Evolutionary conservation across 2,113 vertebrate genomes (phyloP).

Genomic region (Rhegmatorhina hoffmannsi): DNA sequence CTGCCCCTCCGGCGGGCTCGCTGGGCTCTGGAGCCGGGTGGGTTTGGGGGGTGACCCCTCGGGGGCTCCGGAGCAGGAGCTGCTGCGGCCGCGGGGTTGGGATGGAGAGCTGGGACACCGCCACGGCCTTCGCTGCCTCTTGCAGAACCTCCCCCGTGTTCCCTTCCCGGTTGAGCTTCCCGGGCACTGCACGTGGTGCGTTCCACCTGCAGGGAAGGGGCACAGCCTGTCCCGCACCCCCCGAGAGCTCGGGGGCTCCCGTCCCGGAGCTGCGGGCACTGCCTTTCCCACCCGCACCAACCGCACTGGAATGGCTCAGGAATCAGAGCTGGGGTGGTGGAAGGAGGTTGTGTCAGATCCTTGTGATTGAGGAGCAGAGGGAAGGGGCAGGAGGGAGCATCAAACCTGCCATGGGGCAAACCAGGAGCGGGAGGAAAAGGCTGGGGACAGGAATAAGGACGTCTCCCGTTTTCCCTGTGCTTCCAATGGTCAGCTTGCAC

Average conservation of each 20-base stretch:
- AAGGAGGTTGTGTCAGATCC: neutral
- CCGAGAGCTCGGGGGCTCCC: no score
- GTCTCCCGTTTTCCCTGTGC: neutral
- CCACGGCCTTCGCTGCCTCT: neutral
- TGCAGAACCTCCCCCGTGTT: neutral
- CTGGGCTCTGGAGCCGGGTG: neutral
- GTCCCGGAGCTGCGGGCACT: no score
- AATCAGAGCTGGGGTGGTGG: neutral
- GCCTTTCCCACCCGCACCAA: neutral
- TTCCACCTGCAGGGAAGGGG: accelerated
- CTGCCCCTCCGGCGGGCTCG: neutral
- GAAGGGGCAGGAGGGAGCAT: neutral
- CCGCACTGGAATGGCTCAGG: accelerated
- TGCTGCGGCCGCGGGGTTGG: no score
- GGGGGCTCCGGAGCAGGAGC: no score
- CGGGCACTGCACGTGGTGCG: neutral
- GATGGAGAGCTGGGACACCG: no score
- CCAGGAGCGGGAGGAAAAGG: accelerated
- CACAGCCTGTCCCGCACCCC: neutral
- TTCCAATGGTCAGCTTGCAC: neutral
- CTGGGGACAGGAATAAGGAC: neutral
- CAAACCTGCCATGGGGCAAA: accelerated
- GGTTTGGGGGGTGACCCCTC: accelerated
- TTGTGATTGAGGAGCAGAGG: neutral
- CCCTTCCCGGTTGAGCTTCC: neutral